phyloP scores from a whole-genome alignment of 2,888 invertebrate genomes.

The Cephalotes varians region DNA sequence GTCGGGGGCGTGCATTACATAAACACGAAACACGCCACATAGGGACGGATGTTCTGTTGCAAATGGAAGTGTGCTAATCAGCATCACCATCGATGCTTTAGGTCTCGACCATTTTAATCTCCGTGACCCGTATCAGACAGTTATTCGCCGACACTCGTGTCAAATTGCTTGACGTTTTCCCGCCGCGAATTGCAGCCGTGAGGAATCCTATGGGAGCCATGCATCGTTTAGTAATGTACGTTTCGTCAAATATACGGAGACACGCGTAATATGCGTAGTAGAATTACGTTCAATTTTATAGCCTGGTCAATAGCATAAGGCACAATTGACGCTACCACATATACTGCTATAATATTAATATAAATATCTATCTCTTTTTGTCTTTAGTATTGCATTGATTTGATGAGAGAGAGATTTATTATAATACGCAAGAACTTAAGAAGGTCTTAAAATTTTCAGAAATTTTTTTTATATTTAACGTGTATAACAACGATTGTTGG shows the following conservation, averaged over 20 bases:
- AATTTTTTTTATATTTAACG: background rate
- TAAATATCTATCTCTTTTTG: background rate
- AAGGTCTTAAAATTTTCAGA: background rate
- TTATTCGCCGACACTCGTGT: slow-evolving; percentile 52
- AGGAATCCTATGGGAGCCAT: slow-evolving; percentile 41
- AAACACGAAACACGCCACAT: slow-evolving; percentile 77
- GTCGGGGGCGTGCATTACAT: slow-evolving; percentile 77
- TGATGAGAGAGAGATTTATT: background rate
- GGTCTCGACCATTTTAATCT: slow-evolving; percentile 63
- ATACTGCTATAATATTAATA: background rate
- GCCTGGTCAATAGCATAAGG: background rate
- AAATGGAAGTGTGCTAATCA: slow-evolving; percentile 77
- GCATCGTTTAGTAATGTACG: slow-evolving; percentile 51
- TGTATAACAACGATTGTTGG: background rate
- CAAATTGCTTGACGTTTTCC: slow-evolving; percentile 51
- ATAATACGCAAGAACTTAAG: background rate
- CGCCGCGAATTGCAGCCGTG: slow-evolving; percentile 27
- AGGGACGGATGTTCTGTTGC: slow-evolving; percentile 68
- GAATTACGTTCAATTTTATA: slow-evolving; percentile 44
- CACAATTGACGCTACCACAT: background rate
- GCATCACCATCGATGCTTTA: slow-evolving; percentile 72
- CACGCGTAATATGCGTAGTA: slow-evolving; percentile 34
- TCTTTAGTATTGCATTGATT: too few species aligned
- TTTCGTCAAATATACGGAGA: slow-evolving; percentile 41
- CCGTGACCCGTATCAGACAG: slow-evolving; percentile 33